Evolutionary conservation across 2,888 invertebrate genomes (phyloP).

Genomic region (Athetis lepigone): DNA sequence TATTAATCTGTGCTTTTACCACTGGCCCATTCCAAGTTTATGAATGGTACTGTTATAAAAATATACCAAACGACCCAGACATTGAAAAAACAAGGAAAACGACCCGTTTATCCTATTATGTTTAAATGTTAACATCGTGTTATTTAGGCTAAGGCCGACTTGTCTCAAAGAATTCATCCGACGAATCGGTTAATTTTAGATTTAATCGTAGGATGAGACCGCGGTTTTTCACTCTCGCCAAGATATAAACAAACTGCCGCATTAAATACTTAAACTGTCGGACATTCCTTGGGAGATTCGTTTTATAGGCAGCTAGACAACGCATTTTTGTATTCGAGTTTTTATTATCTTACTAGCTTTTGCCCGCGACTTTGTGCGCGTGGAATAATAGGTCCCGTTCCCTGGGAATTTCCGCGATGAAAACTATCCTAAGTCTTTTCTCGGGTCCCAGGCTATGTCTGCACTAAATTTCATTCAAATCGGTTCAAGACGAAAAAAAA

Average conservation of each 20-base stretch:
- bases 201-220: constrained; percentile 17
- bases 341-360: no score
- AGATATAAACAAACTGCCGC: constrained; percentile 23
- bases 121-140: constrained; percentile 15
- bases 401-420: no score
- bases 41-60: constrained; percentile 6
- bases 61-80: constrained; percentile 28
- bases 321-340: no score
- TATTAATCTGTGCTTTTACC: no score
- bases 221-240: constrained; percentile 20
- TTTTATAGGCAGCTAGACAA: no score
- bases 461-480: no score
- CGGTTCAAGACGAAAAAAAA: no score
- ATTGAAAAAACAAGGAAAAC: constrained; percentile 50
- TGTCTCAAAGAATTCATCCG: constrained; percentile 17
- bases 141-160: constrained; percentile 54
- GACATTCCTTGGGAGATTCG: background rate
- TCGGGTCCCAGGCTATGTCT: no score
- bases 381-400: no score
- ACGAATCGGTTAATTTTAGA: constrained; percentile 42
- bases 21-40: no score
- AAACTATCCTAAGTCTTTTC: no score
- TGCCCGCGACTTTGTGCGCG: no score
- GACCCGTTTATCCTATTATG: background rate
- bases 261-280: constrained; percentile 13